These are phyloP conservation scores for Paracyclopina nana DNA, from an alignment of 1,140 invertebrate species.

Conservation along the genomic window DNA sequence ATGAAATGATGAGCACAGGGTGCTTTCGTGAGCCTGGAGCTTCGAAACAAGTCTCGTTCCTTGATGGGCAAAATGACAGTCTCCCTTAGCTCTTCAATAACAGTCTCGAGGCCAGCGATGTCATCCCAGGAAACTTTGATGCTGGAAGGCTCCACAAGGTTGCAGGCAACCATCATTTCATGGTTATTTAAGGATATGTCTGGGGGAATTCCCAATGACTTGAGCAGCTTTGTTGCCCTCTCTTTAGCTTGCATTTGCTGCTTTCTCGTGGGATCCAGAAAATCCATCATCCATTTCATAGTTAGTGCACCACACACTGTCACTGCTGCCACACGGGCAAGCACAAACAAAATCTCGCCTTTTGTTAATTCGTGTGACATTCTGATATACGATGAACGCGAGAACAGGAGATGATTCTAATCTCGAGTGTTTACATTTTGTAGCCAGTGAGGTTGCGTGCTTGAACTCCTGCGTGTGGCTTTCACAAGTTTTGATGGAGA, in stretches of 20 bases:
- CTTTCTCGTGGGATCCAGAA: constrained; percentile 53
- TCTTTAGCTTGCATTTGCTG: constrained; percentile 54
- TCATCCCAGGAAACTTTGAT: constrained; percentile 72
- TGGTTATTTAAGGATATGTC: constrained; percentile 50
- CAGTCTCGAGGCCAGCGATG: constrained; percentile 73
- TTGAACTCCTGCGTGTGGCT: too few relatives aligned
- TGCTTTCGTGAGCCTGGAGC: constrained; percentile 71
- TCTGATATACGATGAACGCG: too few relatives aligned
- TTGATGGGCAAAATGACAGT: constrained; percentile 82
- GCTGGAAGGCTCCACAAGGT: constrained; percentile 70
- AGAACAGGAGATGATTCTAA: too few relatives aligned
- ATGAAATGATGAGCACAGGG: constrained; percentile 91
- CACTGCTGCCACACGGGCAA: too few relatives aligned
- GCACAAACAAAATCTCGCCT: too few relatives aligned
- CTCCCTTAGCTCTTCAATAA: constrained; percentile 56
- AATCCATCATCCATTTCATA: constrained; percentile 62
- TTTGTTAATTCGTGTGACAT: too few relatives aligned
- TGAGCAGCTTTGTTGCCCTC: constrained; percentile 40
- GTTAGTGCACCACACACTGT: too few relatives aligned
- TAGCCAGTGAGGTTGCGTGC: too few relatives aligned
- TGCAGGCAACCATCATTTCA: constrained; percentile 85
- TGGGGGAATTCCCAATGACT: constrained; percentile 32
- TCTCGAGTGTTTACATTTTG: too few relatives aligned
- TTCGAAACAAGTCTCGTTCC: constrained; percentile 55
- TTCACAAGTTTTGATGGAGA: too few relatives aligned